A percentile compares a stretch with the other conserved stretches of the same genome.
phyloP scores from a whole-genome alignment of 2,797 vertebrate genomes.

The Atherinosoma microstoma region DNA sequence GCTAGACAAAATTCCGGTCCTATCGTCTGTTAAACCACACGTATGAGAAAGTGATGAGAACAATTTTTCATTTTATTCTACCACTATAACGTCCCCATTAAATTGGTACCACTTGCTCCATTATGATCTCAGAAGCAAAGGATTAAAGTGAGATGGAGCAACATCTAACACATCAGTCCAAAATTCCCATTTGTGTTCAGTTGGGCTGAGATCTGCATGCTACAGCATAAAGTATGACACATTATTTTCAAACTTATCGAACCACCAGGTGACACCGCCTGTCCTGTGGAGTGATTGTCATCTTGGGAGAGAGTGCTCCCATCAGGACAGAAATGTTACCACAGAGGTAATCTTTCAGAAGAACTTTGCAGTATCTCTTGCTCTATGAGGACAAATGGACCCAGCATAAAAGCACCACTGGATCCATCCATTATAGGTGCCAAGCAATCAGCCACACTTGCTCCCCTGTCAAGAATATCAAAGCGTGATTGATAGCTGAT shows the following conservation, averaged over 20 bases:
- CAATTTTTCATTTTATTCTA: not conserved
- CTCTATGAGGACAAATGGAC: not conserved
- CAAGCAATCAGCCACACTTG: too few species aligned
- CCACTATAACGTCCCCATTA: not conserved
- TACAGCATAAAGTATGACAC: not conserved
- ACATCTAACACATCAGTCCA: not conserved
- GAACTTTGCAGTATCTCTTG: not conserved
- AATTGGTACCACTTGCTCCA: not conserved
- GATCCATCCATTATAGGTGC: too few species aligned
- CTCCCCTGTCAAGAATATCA: too few species aligned
- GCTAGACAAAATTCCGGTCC: conserved; percentile 5
- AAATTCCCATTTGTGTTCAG: not conserved
- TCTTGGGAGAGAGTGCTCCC: not conserved
- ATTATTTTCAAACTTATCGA: not conserved
- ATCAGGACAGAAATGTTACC: not conserved
- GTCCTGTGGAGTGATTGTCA: not conserved
- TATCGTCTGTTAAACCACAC: not conserved
- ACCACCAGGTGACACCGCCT: not conserved
- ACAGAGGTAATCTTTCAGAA: not conserved
- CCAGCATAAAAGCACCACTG: too few species aligned
- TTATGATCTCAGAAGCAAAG: not conserved
- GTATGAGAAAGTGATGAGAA: not conserved
- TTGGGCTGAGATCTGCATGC: not conserved
- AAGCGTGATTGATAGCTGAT: too few species aligned
- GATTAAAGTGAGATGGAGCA: not conserved